Percentiles rank a stretch among this genome's conserved stretches.
phyloP scores from a whole-genome alignment of 1,140 invertebrate species.

The Apis laboriosa region DNA sequence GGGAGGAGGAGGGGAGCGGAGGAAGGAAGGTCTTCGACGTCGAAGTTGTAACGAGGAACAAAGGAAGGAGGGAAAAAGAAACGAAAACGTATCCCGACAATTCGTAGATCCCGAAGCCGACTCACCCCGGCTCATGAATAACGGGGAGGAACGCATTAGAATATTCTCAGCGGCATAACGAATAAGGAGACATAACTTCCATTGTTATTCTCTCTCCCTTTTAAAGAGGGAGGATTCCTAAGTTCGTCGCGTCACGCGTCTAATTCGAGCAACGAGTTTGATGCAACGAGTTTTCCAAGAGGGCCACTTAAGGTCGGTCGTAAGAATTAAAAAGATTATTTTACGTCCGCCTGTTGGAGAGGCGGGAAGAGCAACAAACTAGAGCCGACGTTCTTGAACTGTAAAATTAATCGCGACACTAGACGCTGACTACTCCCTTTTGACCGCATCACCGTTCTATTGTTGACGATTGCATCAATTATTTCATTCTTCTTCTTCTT shows the following conservation, averaged over 20 bases:
- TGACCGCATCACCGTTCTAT: too few relatives aligned
- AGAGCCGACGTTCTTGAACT: slow-evolving; percentile 13
- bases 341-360: background rate
- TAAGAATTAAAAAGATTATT: slow-evolving; percentile 28
- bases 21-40: slow-evolving; percentile 16
- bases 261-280: background rate
- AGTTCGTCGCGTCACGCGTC: background rate
- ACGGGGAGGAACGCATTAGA: slow-evolving; percentile 67
- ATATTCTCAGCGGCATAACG: slow-evolving; percentile 67
- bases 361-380: background rate
- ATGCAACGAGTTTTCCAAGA: slow-evolving; percentile 15
- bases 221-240: slow-evolving; percentile 37
- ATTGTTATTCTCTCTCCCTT: slow-evolving; percentile 65
- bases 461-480: background rate
- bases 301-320: background rate
- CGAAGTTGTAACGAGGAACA: slow-evolving; percentile 54
- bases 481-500: background rate
- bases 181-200: slow-evolving; percentile 60
- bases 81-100: slow-evolving; percentile 49
- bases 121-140: slow-evolving; percentile 66
- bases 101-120: slow-evolving; percentile 59
- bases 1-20: background rate
- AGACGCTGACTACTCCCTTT: background rate
- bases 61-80: slow-evolving; percentile 42
- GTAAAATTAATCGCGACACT: slow-evolving; percentile 15